These are phyloP conservation scores for Alloscopus bannaensis DNA, from an alignment of 2,888 invertebrate genomes.

Conservation along the genomic window DNA sequence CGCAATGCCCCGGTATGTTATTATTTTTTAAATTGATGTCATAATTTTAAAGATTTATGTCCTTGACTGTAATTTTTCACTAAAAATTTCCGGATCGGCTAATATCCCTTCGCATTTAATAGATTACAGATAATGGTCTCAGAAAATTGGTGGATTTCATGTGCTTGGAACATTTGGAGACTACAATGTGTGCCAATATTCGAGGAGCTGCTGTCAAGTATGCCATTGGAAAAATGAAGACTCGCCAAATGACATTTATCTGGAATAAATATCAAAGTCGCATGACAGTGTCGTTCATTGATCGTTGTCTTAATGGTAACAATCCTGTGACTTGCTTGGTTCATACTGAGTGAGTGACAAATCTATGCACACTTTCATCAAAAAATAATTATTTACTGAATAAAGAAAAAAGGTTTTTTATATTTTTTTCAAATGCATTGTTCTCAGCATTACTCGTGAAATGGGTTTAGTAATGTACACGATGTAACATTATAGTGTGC, in stretches of 20 bases:
- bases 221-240: conserved; percentile 41
- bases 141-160: conserved; percentile 32
- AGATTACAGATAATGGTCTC: conserved; percentile 47
- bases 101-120: background rate
- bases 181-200: conserved; percentile 58
- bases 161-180: conserved; percentile 41
- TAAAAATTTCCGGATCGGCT: background rate
- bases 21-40: conserved; percentile 1
- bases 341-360: too few species aligned
- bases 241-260: conserved; percentile 48
- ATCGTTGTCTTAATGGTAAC: conserved; percentile 37
- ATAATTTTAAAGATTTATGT: too few species aligned
- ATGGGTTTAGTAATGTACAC: too few species aligned
- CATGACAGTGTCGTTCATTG: conserved; percentile 35
- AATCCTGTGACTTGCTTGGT: conserved; percentile 39
- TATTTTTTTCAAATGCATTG: too few species aligned
- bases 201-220: conserved; percentile 42
- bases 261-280: conserved; percentile 51
- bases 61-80: too few species aligned
- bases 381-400: too few species aligned
- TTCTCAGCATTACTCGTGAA: too few species aligned
- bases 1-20: conserved; percentile 40
- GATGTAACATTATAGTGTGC: too few species aligned
- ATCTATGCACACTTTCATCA: too few species aligned
- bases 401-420: too few species aligned